Evolutionary conservation across 2,888 invertebrate genomes (phyloP).

Genomic region (Idaea straminata): DNA sequence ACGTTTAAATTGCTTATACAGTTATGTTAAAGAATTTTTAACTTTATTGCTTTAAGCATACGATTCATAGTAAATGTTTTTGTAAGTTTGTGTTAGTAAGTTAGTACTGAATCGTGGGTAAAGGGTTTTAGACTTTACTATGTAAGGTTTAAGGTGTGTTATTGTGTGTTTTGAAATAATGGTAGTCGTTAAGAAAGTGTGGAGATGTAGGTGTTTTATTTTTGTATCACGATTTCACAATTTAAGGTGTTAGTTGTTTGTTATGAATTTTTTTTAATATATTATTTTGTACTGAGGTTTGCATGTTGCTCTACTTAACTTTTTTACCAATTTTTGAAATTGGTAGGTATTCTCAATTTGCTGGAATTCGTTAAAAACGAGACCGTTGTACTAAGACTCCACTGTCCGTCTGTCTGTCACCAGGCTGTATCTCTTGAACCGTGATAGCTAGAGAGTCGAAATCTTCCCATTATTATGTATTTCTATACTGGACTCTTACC

Average conservation of each 20-base stretch:
- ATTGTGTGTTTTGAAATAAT: conserved; percentile 3
- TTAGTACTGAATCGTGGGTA: neutral
- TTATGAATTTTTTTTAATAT: conserved; percentile 22
- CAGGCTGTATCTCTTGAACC: no score
- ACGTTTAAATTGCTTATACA: conserved; percentile 6
- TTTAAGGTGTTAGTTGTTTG: conserved; percentile 40
- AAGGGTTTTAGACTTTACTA: conserved; percentile 15
- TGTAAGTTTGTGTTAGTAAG: neutral
- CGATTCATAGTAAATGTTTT: conserved; percentile 6
- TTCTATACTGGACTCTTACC: no score
- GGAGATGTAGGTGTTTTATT: conserved; percentile 40
- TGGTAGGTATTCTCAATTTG: neutral
- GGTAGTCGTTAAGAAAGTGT: conserved; percentile 32
- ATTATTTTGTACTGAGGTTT: neutral
- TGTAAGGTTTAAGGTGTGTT: conserved; percentile 5
- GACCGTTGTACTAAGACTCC: no score
- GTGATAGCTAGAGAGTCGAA: no score
- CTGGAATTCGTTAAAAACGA: no score
- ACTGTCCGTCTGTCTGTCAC: no score
- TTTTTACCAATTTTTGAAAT: neutral
- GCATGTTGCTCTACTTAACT: neutral
- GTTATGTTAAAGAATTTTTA: conserved; percentile 12
- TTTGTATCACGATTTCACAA: conserved; percentile 47
- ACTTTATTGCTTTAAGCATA: conserved; percentile 14
- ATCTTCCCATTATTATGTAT: no score